phyloP scores from a whole-genome alignment of 2,888 invertebrate genomes.

The Amphipoea lucens region DNA sequence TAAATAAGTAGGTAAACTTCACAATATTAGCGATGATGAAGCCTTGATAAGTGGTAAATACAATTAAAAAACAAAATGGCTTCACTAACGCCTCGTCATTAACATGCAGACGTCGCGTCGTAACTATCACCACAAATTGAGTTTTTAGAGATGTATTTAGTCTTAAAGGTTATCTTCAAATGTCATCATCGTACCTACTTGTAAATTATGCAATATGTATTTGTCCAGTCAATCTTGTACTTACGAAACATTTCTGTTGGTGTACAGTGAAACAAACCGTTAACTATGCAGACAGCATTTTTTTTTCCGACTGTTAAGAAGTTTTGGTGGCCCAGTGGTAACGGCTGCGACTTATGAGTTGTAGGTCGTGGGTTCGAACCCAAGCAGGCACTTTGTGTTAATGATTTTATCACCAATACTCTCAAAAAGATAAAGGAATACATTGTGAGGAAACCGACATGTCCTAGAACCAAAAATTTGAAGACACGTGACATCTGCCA shows the following conservation, averaged over 20 bases:
- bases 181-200: background rate
- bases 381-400: no score
- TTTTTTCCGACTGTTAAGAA: no score
- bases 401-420: no score
- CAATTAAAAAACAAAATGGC: background rate
- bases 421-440: no score
- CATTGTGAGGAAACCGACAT: no score
- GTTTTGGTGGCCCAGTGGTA: no score
- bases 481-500: no score
- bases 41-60: background rate
- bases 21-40: background rate
- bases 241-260: background rate
- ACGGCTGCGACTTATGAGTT: no score
- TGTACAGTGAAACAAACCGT: no score
- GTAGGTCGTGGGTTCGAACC: no score
- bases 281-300: no score
- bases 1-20: background rate
- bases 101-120: background rate
- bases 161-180: constrained; percentile 36
- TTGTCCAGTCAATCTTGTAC: background rate
- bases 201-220: constrained; percentile 25
- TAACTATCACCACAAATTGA: background rate
- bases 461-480: no score
- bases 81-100: background rate
- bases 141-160: constrained; percentile 2